Evolutionary conservation across 2,888 invertebrate species (phyloP).

Genomic region (Tenthredo amoena): DNA sequence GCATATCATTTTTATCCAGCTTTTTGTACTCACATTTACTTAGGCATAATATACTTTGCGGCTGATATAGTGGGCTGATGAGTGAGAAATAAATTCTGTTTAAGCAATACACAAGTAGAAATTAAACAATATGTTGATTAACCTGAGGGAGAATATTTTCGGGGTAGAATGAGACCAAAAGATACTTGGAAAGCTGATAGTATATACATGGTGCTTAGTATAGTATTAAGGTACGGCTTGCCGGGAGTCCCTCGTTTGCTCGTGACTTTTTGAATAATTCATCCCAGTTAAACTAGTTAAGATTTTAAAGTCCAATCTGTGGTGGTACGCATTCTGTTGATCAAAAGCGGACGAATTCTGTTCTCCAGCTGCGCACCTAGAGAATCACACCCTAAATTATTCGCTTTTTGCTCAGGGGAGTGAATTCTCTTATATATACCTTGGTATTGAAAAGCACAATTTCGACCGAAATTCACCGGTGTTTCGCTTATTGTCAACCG

Average conservation of each 20-base stretch:
- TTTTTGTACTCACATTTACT: not conserved
- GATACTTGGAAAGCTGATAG: conserved; percentile 1
- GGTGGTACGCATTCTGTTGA: conserved; percentile 41
- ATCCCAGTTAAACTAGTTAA: conserved; percentile 40
- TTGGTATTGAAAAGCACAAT: conserved; percentile 22
- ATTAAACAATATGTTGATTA: conserved; percentile 1
- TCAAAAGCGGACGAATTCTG: conserved; percentile 35
- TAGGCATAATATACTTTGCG: not conserved
- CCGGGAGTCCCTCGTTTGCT: conserved; percentile 31
- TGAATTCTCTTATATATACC: not conserved
- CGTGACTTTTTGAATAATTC: conserved; percentile 37
- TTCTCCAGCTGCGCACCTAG: not conserved
- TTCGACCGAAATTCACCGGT: conserved; percentile 15
- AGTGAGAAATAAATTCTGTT: not conserved
- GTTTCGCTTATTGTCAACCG: conserved; percentile 7
- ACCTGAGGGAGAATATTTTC: not conserved
- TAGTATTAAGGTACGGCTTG: conserved; percentile 19
- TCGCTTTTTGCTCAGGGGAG: not conserved
- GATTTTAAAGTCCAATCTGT: conserved; percentile 40
- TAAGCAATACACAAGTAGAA: not conserved
- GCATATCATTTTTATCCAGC: not conserved
- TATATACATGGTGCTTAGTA: conserved; percentile 12
- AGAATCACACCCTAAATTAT: conserved; percentile 18
- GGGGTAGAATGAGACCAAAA: not conserved
- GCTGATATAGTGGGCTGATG: too few relatives aligned